These are phyloP conservation scores for western clawed frog (Xenopus tropicalis) DNA, from an alignment of 2,113 vertebrate genomes.

Conservation along the genomic window UCB_Xtro_10.0 CM004446.2:7629501-7630000, in stretches of 20 bases:
- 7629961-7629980: too few relatives aligned
- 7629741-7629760: slow-evolving; percentile 35
- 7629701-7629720: slow-evolving; percentile 20
- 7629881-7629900: too few relatives aligned
- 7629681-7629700: slow-evolving; percentile 43
- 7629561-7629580: slow-evolving; percentile 23
- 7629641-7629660: slow-evolving; percentile 22
- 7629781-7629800: slow-evolving; percentile 36
- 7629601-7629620: slow-evolving; percentile 8
- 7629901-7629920: too few relatives aligned
- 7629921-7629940: too few relatives aligned
- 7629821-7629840: slow-evolving; percentile 29
- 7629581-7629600: slow-evolving; percentile 20
- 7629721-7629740: slow-evolving; percentile 20
- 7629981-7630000: too few relatives aligned
- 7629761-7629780: slow-evolving; percentile 30
- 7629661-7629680: slow-evolving; percentile 40
- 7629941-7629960: too few relatives aligned
- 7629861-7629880: too few relatives aligned
- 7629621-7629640: slow-evolving; percentile 28
- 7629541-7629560: slow-evolving; percentile 4
- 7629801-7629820: neutral
- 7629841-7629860: slow-evolving; percentile 11
- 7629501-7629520: neutral
- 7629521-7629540: neutral